Evolutionary conservation across 2,888 invertebrate species (phyloP).

Genomic region (Endomychus coccineus): DNA sequence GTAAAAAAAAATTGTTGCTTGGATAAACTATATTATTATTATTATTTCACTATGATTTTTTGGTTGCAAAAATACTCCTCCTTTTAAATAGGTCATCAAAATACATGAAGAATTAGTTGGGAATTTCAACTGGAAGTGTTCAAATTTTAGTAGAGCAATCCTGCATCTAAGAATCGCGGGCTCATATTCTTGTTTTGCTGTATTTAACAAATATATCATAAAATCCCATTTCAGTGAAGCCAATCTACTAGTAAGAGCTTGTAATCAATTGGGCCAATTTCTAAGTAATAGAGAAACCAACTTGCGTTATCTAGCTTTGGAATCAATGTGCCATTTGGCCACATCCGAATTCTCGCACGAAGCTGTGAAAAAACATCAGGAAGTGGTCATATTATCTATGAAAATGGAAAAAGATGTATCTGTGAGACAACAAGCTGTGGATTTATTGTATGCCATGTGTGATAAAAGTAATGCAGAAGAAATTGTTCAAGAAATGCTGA

Average conservation of each 20-base stretch:
- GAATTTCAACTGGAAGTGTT: no score
- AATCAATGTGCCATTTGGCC: constrained; percentile 98
- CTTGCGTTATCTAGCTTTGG: constrained; percentile 92
- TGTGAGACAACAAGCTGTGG: constrained; percentile 95
- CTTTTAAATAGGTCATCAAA: no score
- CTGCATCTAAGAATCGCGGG: no score
- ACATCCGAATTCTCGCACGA: constrained; percentile 99
- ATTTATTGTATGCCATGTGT: constrained; percentile 98
- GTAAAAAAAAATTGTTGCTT: no score
- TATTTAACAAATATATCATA: no score
- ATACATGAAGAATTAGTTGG: no score
- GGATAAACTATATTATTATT: no score
- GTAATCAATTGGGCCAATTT: constrained; percentile 98
- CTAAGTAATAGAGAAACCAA: constrained; percentile 96
- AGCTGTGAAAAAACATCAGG: constrained; percentile 99
- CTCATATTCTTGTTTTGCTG: no score
- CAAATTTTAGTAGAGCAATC: no score
- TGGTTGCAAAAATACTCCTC: no score
- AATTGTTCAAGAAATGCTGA: constrained; percentile 99
- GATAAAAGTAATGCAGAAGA: constrained; percentile 98
- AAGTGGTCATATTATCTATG: constrained; percentile 97
- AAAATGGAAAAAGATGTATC: constrained; percentile 99
- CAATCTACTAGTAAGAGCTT: constrained; percentile 92
- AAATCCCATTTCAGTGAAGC: constrained; percentile 81
- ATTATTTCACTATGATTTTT: no score